Conservation (phyloP, 2,888 invertebrate genomes). For the Habrosyne pyritoides region DNA sequence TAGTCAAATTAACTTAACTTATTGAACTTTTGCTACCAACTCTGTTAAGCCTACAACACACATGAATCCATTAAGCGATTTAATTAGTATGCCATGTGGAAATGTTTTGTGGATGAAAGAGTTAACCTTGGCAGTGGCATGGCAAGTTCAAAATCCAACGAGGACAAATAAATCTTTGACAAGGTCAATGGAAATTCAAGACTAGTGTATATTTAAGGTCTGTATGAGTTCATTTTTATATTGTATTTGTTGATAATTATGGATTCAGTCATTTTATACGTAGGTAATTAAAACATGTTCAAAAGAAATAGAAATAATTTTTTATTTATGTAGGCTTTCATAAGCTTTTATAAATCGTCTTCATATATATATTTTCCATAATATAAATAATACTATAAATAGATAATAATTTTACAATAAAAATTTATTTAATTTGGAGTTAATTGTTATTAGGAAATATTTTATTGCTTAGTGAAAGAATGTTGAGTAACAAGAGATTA, state of each 20-base stretch:
- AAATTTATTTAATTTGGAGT: too few species aligned
- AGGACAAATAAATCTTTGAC: conserved; percentile 39
- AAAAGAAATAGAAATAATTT: not conserved
- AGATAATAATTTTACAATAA: too few species aligned
- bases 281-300: not conserved
- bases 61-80: conserved; percentile 4
- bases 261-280: too few species aligned
- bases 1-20: not conserved
- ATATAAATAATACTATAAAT: too few species aligned
- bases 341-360: too few species aligned
- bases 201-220: not conserved
- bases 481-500: too few species aligned
- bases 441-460: too few species aligned
- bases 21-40: not conserved
- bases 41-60: not conserved
- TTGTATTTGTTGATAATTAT: too few species aligned
- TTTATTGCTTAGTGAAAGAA: too few species aligned
- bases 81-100: conserved; percentile 3
- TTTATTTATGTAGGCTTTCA: too few species aligned
- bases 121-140: conserved; percentile 52
- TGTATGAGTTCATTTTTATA: not conserved
- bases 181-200: conserved; percentile 35
- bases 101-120: conserved; percentile 15
- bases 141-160: conserved; percentile 54
- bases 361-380: too few species aligned